Conservation (phyloP, 2,888 invertebrate genomes). For the Ornithoptera alexandrae region DNA sequence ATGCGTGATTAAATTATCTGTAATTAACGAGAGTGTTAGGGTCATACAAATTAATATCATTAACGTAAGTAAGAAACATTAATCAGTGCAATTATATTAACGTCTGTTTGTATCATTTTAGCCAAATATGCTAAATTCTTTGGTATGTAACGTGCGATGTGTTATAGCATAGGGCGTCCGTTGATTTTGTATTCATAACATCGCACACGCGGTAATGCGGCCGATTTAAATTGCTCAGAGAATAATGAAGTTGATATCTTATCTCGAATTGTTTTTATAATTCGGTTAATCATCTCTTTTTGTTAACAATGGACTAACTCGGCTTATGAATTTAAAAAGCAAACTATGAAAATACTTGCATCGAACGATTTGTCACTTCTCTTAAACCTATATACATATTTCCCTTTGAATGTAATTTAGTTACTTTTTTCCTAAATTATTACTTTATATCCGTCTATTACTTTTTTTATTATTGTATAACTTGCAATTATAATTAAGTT, state of each 20-base stretch:
- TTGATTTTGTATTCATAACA: conserved; percentile 1
- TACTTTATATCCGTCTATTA: too few relatives aligned
- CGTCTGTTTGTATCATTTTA: neutral
- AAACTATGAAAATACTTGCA: too few relatives aligned
- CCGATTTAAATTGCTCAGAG: neutral
- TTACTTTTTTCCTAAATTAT: too few relatives aligned
- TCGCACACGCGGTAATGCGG: neutral
- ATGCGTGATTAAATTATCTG: neutral
- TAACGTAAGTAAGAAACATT: neutral
- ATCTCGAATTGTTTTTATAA: neutral
- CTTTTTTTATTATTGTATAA: too few relatives aligned
- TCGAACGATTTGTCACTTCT: too few relatives aligned
- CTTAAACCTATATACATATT: too few relatives aligned
- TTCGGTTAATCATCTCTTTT: neutral
- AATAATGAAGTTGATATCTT: neutral
- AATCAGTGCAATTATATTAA: too few relatives aligned
- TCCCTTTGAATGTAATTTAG: too few relatives aligned
- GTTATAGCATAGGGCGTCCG: neutral
- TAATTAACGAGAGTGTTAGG: neutral
- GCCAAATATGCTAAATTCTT: neutral
- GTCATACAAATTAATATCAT: conserved; percentile 2
- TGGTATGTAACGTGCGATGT: neutral
- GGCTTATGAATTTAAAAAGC: too few relatives aligned
- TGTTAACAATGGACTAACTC: too few relatives aligned
- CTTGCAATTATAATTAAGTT: too few relatives aligned